Evolutionary conservation across 2,888 invertebrate species (phyloP).

Genomic region (Perizoma flavofasciatum): DNA sequence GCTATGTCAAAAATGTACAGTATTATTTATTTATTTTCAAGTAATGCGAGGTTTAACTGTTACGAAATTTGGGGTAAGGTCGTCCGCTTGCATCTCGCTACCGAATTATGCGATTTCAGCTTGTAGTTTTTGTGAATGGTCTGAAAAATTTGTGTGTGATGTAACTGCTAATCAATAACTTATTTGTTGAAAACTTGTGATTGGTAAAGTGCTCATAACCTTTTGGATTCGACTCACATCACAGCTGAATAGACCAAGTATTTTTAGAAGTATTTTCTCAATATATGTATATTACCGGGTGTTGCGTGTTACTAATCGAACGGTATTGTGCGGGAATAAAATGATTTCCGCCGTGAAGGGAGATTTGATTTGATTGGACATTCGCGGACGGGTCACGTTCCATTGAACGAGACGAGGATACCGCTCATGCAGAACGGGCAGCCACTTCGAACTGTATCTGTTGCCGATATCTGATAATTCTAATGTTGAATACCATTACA

Average conservation of each 20-base stretch:
- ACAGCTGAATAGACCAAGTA: too few relatives aligned
- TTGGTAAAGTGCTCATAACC: too few relatives aligned
- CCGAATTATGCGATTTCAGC: constrained; percentile 27
- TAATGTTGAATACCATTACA: constrained; percentile 11
- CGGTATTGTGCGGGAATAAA: constrained; percentile 49
- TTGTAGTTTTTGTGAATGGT: constrained; percentile 2
- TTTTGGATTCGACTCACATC: too few relatives aligned
- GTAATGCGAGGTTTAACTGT: constrained; percentile 39
- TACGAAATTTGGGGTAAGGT: constrained; percentile 45
- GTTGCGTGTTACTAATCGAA: constrained; percentile 38
- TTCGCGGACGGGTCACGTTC: constrained; percentile 69
- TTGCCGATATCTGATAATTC: constrained; percentile 34
- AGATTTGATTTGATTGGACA: constrained; percentile 58
- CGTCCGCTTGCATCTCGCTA: constrained; percentile 25
- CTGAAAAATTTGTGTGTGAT: constrained; percentile 2
- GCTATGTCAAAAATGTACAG: too few relatives aligned
- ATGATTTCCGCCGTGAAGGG: constrained; percentile 60
- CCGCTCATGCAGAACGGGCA: constrained; percentile 67
- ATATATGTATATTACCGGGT: constrained; percentile 18
- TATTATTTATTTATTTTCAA: constrained; percentile 30
- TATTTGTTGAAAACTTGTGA: too few relatives aligned
- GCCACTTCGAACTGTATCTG: constrained; percentile 35
- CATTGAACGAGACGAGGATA: constrained; percentile 68
- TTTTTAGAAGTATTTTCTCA: too few relatives aligned
- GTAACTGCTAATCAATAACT: background rate